Evolutionary conservation across 2,113 vertebrate species (phyloP), one percentile per base, ranked within the genome.

Genomic region (Mastomys coucha): DNA sequence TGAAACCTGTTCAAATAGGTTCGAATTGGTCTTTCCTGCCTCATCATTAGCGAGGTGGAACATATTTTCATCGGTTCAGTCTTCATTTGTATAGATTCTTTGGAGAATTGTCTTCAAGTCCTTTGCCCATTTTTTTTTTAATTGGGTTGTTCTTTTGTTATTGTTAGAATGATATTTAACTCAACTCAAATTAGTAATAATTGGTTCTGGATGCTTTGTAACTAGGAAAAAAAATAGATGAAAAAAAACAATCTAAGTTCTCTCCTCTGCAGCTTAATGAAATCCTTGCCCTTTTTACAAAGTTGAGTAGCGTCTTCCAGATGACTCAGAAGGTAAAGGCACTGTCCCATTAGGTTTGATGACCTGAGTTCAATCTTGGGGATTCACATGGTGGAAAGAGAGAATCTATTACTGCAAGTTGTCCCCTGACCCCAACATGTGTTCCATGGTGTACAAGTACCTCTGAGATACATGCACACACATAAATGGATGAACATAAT

Each of bases 121-220:
- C 65, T 95, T 67, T 80, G 85, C 49, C 70, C 42, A 63, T 65
- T 85, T 87, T 82, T 45, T 69, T 73, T 67, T 28, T 33, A 96
- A 93, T 78, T 84, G 60, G 76, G n/a, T 65, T 82, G n/a, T 77
- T 78, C 88, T 93, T 88, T 91, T 91, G 75, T 88, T 88, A 72
- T 91, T 84, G 17, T 85, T 95, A 51, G 26, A 69, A 45, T 78
- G 36, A 60, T 85, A 95, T 75, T 93, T 95, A 85, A 69, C 28
- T 63, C 49, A 58, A 82, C 51, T 72, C 51, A 70, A 78, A 88
- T 89, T 42, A 88, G 56, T 87, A 84, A 49, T 93, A 81, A 78
- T 67, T 88, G 93, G 42, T 82, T 96, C 76, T 82, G 26, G 31
- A 28, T 88, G 81, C 45, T 39, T 91, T 65, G 19, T 93, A 65